phyloP scores from a whole-genome alignment of 2,113 vertebrate species.

The Hyaena hyaena region DNA sequence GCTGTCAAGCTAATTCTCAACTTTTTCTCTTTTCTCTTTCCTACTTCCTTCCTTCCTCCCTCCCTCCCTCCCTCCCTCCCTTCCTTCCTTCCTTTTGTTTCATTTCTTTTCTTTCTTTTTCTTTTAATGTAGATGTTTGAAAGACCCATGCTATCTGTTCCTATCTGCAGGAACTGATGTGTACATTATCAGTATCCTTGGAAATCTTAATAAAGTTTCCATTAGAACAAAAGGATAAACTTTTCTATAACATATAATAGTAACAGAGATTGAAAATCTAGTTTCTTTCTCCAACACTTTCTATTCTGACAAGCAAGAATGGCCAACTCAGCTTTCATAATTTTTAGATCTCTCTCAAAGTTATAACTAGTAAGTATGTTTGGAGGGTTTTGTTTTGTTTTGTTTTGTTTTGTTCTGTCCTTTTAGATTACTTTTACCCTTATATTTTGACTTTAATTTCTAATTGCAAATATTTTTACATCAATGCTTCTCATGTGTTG shows the following conservation, averaged over 20 bases:
- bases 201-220: conserved; percentile 76
- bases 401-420: neutral
- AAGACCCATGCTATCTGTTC: conserved; percentile 71
- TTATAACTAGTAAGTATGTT: conserved; percentile 69
- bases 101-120: neutral
- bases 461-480: conserved; percentile 62
- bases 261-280: conserved; percentile 78
- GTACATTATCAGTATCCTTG: conserved; percentile 76
- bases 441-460: conserved; percentile 61
- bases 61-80: neutral
- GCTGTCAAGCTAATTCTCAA: conserved; percentile 63
- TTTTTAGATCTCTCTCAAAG: conserved; percentile 66
- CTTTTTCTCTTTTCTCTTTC: neutral
- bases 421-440: conserved; percentile 59
- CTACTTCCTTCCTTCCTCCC: too few relatives aligned
- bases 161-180: conserved; percentile 66
- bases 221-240: conserved; percentile 72
- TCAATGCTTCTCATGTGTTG: conserved; percentile 68
- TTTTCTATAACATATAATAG: conserved; percentile 78
- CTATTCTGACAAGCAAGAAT: conserved; percentile 79
- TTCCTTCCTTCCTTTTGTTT: neutral
- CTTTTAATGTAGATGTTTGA: neutral
- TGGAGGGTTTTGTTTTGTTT: neutral
- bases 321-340: conserved; percentile 71
- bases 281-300: conserved; percentile 81